A percentile compares a stretch with the other conserved stretches of the same genome.
Conservation (phyloP, 1,140 invertebrate species). For the Drosophila parvula region DNA sequence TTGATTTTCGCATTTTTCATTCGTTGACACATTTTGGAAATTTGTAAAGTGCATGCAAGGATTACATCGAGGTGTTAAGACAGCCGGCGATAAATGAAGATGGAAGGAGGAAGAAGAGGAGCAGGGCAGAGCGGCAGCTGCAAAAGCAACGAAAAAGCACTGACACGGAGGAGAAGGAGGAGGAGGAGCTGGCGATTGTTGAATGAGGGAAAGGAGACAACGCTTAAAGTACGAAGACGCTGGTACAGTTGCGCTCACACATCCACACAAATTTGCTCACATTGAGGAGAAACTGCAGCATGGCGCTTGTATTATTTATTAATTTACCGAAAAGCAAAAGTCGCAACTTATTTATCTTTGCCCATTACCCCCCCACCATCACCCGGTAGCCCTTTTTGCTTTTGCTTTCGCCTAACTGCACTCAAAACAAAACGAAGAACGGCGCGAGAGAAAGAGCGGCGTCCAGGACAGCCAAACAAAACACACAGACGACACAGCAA, state of each 20-base stretch:
- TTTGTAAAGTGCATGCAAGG: constrained; percentile 20
- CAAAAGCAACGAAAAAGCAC: constrained; percentile 63
- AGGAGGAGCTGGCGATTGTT: constrained; percentile 2
- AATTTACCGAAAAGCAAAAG: constrained; percentile 18
- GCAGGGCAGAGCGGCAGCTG: constrained; percentile 50
- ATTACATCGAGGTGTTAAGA: constrained; percentile 41
- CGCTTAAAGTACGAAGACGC: constrained; percentile 51
- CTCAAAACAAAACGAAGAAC: constrained; percentile 69
- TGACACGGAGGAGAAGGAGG: constrained; percentile 8
- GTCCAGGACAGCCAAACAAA: constrained; percentile 43
- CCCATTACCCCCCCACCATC: constrained; percentile 2
- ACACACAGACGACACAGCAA: neutral
- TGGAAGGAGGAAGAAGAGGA: constrained; percentile 1
- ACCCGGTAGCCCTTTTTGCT: constrained; percentile 7
- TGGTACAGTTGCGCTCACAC: constrained; percentile 65
- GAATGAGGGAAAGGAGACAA: constrained; percentile 18
- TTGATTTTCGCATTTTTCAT: constrained; percentile 16
- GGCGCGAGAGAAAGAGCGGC: neutral
- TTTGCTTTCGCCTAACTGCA: constrained; percentile 47
- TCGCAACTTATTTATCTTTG: constrained; percentile 19
- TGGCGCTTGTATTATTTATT: constrained; percentile 34
- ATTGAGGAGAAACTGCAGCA: constrained; percentile 27
- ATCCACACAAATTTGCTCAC: neutral
- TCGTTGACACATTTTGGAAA: constrained; percentile 32
- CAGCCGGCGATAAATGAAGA: constrained; percentile 14